Evolutionary conservation across 2,888 invertebrate species (phyloP), one percentile per base, ranked within the genome.

Genomic region (Steinernema scapterisci): DNA sequence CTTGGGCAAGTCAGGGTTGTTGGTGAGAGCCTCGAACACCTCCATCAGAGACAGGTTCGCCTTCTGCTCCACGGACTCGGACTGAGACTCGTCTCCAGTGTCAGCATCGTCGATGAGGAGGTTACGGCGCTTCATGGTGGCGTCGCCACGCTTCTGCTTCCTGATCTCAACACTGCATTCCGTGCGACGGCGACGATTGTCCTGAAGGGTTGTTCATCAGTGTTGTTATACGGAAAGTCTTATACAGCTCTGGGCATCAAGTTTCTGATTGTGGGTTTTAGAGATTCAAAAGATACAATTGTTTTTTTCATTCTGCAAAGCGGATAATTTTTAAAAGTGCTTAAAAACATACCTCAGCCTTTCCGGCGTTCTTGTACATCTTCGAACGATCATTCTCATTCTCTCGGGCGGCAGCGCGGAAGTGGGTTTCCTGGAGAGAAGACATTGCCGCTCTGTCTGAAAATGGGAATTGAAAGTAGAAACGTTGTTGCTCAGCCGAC

Each of bases 111-210:
- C 80, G 19, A 79, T 78, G 19, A 71, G 74, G 52, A 85, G 75
- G 74, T 85, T 82, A 13, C 84, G 77, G 27, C 85, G 80, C 89
- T 99, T 99, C 73, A 93, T 91, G 46, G 97, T 90, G 87, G 95
- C 95, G 83, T 97, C 95, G 88, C 96, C 95, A 82, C 96, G 93
- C 75, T 93, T 93, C 21, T 94, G 93, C 89, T 97, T 97, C 19
- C 97, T 91, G 44, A 99, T 90, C 82, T 96, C 94, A 1, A 97
- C 92, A 1, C 93, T 93, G 70, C 93, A 92, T 88, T 96, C 95
- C 76, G 92, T 93, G 74, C 97, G 91, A 80, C 95, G 92, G 79
- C 95, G 91, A 71, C 97, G 92, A 88, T 95, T 92, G 83, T 95
- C 94, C n/a, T 43, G 38, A 70, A 38, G 43, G 38, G 38, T 38